A percentile compares a stretch with the other conserved stretches of the same genome.
Conservation (phyloP, 1,140 invertebrate species). For the Manduca sexta region DNA sequence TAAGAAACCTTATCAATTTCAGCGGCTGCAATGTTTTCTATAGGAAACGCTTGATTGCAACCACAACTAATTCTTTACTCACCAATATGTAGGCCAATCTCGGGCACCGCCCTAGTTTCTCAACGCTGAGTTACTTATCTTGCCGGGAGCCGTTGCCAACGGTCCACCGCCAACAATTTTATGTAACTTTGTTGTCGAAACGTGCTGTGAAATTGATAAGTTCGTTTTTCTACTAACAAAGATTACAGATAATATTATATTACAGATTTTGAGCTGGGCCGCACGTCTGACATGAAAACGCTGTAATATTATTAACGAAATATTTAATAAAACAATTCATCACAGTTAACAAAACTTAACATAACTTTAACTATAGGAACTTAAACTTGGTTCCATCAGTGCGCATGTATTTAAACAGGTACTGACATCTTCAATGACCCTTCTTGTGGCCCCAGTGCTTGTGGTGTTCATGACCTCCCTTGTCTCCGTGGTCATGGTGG, state of each 20-base stretch:
- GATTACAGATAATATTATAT: not conserved
- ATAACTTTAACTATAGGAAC: slow-evolving; percentile 38
- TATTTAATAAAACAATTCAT: slow-evolving; percentile 26
- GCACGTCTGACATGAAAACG: not conserved
- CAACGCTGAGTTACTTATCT: slow-evolving; percentile 54
- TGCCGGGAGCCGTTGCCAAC: slow-evolving; percentile 48
- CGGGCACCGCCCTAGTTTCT: slow-evolving; percentile 56
- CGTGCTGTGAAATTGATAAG: slow-evolving; percentile 47
- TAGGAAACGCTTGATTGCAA: slow-evolving; percentile 54
- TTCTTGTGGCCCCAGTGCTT: slow-evolving; percentile 73
- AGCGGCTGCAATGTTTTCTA: slow-evolving; percentile 43
- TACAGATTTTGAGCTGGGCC: not conserved
- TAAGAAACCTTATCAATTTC: slow-evolving; percentile 52
- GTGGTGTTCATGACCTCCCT: slow-evolving; percentile 74
- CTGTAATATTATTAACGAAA: slow-evolving; percentile 1
- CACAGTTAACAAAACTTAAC: slow-evolving; percentile 49
- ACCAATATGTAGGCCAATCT: slow-evolving; percentile 54
- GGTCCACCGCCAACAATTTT: slow-evolving; percentile 49
- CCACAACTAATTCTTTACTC: slow-evolving; percentile 49
- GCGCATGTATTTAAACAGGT: slow-evolving; percentile 23
- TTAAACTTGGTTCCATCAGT: slow-evolving; percentile 38
- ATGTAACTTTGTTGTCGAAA: slow-evolving; percentile 65
- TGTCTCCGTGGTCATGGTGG: slow-evolving; percentile 77
- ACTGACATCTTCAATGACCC: slow-evolving; percentile 66
- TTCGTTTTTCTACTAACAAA: slow-evolving; percentile 26